A percentile compares a stretch with the other conserved stretches of the same genome.
These are phyloP conservation scores for Parasteatoda tepidariorum DNA, from an alignment of 1,140 invertebrate genomes.

Conservation along the genomic window DNA sequence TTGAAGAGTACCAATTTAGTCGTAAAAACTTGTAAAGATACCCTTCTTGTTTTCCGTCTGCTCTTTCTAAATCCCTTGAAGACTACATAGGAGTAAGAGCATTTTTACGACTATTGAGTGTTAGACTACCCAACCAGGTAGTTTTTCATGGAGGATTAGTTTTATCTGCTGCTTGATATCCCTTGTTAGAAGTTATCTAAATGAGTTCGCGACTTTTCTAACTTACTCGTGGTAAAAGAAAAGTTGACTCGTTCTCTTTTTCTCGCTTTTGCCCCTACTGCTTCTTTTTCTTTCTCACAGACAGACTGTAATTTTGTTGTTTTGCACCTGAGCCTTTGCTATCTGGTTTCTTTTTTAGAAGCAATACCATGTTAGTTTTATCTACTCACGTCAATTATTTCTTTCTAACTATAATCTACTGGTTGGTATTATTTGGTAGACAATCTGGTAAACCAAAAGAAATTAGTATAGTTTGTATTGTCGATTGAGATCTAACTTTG, in stretches of 20 bases:
- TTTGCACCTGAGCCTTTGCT: constrained; percentile 12
- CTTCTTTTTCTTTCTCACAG: not conserved
- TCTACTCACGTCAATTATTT: not conserved
- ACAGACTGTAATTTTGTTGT: constrained; percentile 29
- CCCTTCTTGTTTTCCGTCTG: not conserved
- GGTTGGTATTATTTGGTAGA: no score
- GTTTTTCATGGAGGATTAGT: constrained; percentile 55
- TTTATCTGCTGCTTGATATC: constrained; percentile 46
- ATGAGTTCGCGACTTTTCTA: constrained; percentile 42
- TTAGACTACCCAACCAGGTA: constrained; percentile 27
- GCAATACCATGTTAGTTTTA: not conserved
- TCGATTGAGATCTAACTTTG: no score
- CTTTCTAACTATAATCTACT: not conserved
- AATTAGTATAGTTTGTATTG: no score
- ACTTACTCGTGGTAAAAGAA: not conserved
- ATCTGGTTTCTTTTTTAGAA: not conserved
- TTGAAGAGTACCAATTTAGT: constrained; percentile 27
- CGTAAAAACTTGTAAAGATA: constrained; percentile 48
- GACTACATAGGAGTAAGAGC: not conserved
- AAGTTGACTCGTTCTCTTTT: no score
- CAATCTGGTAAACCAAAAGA: no score
- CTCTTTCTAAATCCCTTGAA: constrained; percentile 21
- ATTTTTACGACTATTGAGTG: constrained; percentile 56
- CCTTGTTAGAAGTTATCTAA: constrained; percentile 56
- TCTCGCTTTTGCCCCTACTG: no score